Base-by-base conservation (phyloP, 1,140 invertebrate genomes). In the Dendrolimus punctatus region DNA sequence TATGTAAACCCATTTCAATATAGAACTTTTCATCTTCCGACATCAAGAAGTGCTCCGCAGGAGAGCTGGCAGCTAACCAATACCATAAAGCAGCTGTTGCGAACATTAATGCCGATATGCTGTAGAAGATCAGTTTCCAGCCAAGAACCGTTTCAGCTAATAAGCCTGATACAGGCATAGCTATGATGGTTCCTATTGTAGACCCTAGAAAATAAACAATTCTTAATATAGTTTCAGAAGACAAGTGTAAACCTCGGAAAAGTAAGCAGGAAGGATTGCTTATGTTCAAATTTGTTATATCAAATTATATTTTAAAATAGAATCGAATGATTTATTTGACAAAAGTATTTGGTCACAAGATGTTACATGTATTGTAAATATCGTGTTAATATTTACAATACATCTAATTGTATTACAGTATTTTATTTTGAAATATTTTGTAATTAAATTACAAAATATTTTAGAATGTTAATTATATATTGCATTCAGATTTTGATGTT, bases 91-190 rank as follows among this genome's bases (percentile, higher is more conserved):
- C 57, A 6, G 89, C 88, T 90, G 92, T 94, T 0, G 88, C 1
- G 1, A 93, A 57, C 8, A 91, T 88, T 0, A 91, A 55, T 5
- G 66, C 84, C 52, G 95, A 94, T 67, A 95, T 93, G 0, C 91
- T 70, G 66, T 96, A 96, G 73, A 95, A 96, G 6, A 94, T 91
- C 10, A 91, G 88, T 0, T 93, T 93, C 95, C 95, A 96, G 1
- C 94, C 95, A 3, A 89, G 58, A 1, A 58, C 60, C 0, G 91
- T 92, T 4, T 84, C 88, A 0, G 93, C 90, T 2, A 96, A 71
- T 5, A 88, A 55, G 0, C 94, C 95, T 40, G 90, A 91, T 40
- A 93, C 74, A 0, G 93, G 91, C 78, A 95, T 89, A 8, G 92
- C 89, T 1, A 95, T 72, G 4, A 95, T 91, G 5, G 92, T 92